Base-by-base conservation (phyloP, 2,888 invertebrate species). In the Leistus spinibarbis region DNA sequence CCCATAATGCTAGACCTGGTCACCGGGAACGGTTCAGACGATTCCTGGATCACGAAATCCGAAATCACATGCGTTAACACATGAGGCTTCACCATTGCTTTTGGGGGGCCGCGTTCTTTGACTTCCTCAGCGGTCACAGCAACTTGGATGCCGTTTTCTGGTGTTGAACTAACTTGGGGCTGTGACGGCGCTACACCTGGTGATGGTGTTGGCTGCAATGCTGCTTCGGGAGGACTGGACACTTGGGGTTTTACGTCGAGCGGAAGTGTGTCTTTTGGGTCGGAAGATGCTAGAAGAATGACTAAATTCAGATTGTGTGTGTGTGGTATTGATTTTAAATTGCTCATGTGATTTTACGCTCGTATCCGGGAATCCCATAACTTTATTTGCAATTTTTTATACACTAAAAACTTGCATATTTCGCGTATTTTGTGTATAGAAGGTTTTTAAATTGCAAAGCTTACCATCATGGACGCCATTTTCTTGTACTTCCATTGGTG, bases 11-110 rank as follows among this genome's bases (percentile, higher is more conserved):
- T 83, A 71, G 83, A 84, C 76, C 85, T 80, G n/a, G 84, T 94
- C 68, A 97, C 95, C 75, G 95, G 94, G 83, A 96, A 96, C 0
- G 96, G 96, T 85, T 95, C 95, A 0, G 92, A 93, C 0, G 95
- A 96, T 87, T 98, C 98, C 84, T 97, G 97, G 79, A 98, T 98
- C 5, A 98, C 95, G 85, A 96, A 98, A 69, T 97, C 98, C 84
- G 97, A 98, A 77, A 98, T 98, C 22, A 98, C 96, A 84, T 98
- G 98, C 0, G 98, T 98, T 69, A 98, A 87, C 5, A 98, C 95
- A 83, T 97, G 96, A 0, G 97, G 97, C 84, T 97, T 97, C 13
- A 97, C 96, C 91, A 97, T 93, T 0, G 96, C 97, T 84, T 95
- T 95, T 17, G 95, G 95, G 54, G 94, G 88, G n/a, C 90, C 89